phyloP scores from a whole-genome alignment of 2,797 vertebrate species.

The Micropoecilia bifurca region DNA sequence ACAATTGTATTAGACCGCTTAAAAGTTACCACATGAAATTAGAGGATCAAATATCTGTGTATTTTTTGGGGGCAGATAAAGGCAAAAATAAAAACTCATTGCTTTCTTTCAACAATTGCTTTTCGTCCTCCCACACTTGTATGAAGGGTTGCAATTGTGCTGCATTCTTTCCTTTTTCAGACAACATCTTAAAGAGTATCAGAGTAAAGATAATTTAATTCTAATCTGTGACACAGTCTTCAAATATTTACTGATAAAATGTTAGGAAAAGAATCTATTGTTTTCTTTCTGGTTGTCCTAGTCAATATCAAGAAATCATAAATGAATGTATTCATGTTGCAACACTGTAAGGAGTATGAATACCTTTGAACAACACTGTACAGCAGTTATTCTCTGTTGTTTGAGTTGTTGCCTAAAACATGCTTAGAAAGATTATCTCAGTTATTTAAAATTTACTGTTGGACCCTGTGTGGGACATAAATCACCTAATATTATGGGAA shows the following conservation, averaged over 20 bases:
- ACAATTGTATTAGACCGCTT: not conserved
- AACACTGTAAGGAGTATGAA: not conserved
- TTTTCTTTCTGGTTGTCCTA: not conserved
- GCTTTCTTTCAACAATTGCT: not conserved
- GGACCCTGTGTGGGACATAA: slow-evolving; percentile 1
- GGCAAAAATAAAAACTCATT: not conserved
- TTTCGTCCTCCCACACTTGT: not conserved
- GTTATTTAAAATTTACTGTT: not conserved
- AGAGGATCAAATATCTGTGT: not conserved
- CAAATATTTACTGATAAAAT: not conserved
- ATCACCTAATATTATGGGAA: not conserved
- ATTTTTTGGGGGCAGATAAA: not conserved
- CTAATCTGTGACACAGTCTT: not conserved
- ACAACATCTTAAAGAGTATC: not conserved
- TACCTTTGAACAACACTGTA: not conserved
- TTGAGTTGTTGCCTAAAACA: not conserved
- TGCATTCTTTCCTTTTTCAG: not conserved
- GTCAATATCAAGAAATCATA: not conserved
- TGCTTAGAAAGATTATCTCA: not conserved
- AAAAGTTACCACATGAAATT: not conserved
- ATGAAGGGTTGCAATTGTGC: not conserved
- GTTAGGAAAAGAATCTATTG: not conserved
- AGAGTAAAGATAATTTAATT: not conserved
- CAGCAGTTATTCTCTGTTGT: slow-evolving; percentile 8
- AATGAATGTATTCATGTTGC: not conserved